phyloP scores from a whole-genome alignment of 2,888 invertebrate species.

The Campaea margaritaria region DNA sequence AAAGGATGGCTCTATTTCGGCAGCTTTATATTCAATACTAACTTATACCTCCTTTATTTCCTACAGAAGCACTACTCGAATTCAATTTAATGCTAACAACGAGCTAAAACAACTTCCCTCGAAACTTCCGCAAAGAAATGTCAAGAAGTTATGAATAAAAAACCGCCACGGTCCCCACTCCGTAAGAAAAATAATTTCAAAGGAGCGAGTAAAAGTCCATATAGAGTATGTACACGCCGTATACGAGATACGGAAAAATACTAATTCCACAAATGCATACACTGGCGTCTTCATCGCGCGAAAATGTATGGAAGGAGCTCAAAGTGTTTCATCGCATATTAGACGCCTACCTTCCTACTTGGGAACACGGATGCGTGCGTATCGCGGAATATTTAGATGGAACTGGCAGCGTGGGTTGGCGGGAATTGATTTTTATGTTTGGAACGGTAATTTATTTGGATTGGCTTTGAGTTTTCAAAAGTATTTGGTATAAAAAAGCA shows the following conservation, averaged over 20 bases:
- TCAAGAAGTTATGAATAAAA: constrained; percentile 39
- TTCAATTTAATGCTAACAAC: constrained; percentile 25
- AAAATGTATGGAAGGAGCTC: constrained; percentile 16
- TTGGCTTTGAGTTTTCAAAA: not conserved
- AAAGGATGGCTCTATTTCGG: too few species aligned
- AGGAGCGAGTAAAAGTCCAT: constrained; percentile 8
- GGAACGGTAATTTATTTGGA: not conserved
- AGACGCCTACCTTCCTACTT: constrained; percentile 24
- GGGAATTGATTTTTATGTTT: constrained; percentile 9
- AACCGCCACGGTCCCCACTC: constrained; percentile 17
- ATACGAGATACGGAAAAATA: constrained; percentile 27
- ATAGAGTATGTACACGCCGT: too few species aligned
- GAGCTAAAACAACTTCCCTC: constrained; percentile 14
- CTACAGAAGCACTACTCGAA: constrained; percentile 1
- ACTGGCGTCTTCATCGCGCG: constrained; percentile 21
- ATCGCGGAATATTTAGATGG: constrained; percentile 13
- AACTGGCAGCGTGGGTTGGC: not conserved
- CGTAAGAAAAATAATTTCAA: constrained; percentile 35
- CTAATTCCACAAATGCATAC: constrained; percentile 43
- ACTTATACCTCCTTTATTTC: too few species aligned
- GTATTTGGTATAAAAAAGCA: not conserved
- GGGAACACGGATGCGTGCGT: constrained; percentile 17
- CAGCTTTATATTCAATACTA: too few species aligned
- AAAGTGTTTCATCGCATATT: constrained; percentile 19
- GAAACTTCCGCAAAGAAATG: constrained; percentile 22